A percentile compares a stretch with the other conserved stretches of the same genome.
Evolutionary conservation across 2,113 vertebrate species (phyloP).

Genomic region (Tursiops truncatus): DNA sequence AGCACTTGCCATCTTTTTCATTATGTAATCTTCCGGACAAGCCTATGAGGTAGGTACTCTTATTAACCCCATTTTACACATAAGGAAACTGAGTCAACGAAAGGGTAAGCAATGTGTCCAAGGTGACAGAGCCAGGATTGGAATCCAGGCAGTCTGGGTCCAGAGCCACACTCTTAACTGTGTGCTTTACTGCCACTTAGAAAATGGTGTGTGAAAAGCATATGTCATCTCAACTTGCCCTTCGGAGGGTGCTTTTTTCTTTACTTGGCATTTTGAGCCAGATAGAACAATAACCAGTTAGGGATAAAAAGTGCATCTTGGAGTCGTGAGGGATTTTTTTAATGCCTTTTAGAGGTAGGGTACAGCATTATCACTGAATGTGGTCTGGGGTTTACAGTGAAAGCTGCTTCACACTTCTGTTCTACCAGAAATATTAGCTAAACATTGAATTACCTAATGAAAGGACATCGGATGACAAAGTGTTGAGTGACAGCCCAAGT

Average conservation of each 20-base stretch:
- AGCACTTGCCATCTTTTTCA: conserved; percentile 38
- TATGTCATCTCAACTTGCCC: not conserved
- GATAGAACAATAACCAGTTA: conserved; percentile 29
- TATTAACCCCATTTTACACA: conserved; percentile 42
- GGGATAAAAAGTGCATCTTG: conserved; percentile 40
- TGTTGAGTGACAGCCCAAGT: conserved; percentile 54
- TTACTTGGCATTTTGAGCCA: not conserved
- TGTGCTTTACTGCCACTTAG: not conserved
- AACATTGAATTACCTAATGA: conserved; percentile 60
- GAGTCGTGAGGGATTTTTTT: not conserved
- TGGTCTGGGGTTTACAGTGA: conserved; percentile 37
- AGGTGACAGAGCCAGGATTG: not conserved
- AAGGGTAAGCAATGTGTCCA: not conserved
- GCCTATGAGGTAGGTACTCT: conserved; percentile 53
- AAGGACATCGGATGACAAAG: conserved; percentile 54
- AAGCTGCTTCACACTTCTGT: conserved; percentile 37
- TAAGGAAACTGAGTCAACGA: conserved; percentile 15
- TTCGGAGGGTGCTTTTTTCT: not conserved
- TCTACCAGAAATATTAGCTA: not conserved
- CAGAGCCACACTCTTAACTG: not conserved
- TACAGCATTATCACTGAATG: conserved; percentile 28
- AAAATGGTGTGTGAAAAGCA: not conserved
- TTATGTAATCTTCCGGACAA: conserved; percentile 29
- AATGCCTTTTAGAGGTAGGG: conserved; percentile 5
- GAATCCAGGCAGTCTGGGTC: not conserved